A percentile compares a stretch with the other conserved stretches of the same genome.
These are phyloP conservation scores for Poeciliopsis paucimaculata DNA, from an alignment of 2,797 vertebrate species.

Conservation along the genomic window DNA sequence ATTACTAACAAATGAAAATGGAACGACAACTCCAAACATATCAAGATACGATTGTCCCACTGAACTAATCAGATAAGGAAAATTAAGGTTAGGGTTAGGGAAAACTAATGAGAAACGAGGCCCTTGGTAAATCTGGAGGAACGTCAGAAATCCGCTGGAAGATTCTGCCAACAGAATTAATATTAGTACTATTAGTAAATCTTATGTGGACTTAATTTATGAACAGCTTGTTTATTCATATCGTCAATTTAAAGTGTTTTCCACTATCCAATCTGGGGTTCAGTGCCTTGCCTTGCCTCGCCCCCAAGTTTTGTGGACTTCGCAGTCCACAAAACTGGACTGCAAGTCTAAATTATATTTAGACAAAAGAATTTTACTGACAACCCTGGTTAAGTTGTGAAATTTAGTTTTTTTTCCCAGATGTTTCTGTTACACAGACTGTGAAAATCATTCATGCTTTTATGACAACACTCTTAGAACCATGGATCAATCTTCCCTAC, in stretches of 20 bases:
- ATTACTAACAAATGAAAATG: background rate
- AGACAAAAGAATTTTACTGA: no score
- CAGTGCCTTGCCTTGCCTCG: background rate
- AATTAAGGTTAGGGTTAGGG: background rate
- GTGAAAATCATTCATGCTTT: no score
- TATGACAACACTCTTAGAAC: no score
- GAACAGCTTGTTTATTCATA: background rate
- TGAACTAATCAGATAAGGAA: background rate
- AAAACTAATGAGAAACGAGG: background rate
- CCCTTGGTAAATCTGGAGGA: background rate
- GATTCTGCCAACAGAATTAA: background rate
- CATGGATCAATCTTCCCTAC: no score
- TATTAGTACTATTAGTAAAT: background rate
- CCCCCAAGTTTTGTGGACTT: no score
- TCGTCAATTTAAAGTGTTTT: background rate
- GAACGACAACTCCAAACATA: background rate
- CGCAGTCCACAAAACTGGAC: background rate
- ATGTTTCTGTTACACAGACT: no score
- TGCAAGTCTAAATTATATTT: background rate
- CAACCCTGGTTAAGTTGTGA: no score
- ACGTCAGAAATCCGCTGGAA: background rate
- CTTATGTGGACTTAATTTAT: background rate
- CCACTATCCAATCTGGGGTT: background rate
- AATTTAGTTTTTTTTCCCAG: no score
- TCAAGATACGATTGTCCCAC: background rate